Percentiles rank a stretch among this genome's conserved stretches.
phyloP scores from a whole-genome alignment of 2,888 invertebrate species.

The Sarcophaga variegata region DNA sequence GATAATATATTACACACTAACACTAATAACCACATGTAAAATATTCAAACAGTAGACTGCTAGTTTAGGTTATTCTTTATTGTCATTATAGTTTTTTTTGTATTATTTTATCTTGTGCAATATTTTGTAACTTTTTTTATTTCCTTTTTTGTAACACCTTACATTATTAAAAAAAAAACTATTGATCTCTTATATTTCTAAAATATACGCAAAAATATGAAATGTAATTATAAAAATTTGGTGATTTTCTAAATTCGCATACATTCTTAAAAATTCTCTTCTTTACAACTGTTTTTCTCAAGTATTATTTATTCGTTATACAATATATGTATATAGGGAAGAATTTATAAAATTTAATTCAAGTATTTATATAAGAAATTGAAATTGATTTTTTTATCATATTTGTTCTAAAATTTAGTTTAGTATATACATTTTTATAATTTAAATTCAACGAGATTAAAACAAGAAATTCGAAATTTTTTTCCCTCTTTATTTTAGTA shows the following conservation, averaged over 20 bases:
- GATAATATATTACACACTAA: conserved; percentile 10
- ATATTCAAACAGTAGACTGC: conserved; percentile 57
- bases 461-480: background rate
- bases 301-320: conserved; percentile 59
- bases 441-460: background rate
- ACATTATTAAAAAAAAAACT: conserved; percentile 73
- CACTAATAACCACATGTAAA: conserved; percentile 34
- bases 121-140: conserved; percentile 58
- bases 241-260: conserved; percentile 34
- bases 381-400: too few relatives aligned
- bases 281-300: conserved; percentile 30
- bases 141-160: conserved; percentile 35
- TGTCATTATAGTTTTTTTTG: conserved; percentile 13
- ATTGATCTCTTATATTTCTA: conserved; percentile 77
- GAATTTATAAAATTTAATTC: conserved; percentile 38
- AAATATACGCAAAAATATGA: conserved; percentile 51
- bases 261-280: conserved; percentile 19
- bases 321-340: conserved; percentile 21
- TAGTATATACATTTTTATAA: too few relatives aligned
- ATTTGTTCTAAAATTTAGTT: too few relatives aligned
- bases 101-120: conserved; percentile 66
- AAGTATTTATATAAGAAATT: conserved; percentile 9
- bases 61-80: conserved; percentile 54
- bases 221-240: conserved; percentile 38
- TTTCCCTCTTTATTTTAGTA: background rate